These are phyloP conservation scores for Psettodes erumei DNA, from an alignment of 2,113 vertebrate species.

Conservation along the genomic window DNA sequence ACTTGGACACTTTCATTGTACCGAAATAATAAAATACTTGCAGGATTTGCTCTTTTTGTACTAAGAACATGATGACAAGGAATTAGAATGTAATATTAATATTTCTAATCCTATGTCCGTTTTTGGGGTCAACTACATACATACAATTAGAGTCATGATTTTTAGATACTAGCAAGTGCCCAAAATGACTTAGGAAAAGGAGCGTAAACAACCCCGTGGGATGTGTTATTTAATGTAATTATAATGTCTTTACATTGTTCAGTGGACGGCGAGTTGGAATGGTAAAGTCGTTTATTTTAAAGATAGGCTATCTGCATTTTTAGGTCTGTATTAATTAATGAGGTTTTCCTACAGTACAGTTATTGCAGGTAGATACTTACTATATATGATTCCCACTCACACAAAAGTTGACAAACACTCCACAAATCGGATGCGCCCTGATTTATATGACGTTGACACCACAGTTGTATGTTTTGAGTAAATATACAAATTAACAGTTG, in stretches of 20 bases:
- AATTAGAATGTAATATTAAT: slow-evolving; percentile 63
- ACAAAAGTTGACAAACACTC: not conserved
- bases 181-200: slow-evolving; percentile 44
- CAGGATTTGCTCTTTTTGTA: slow-evolving; percentile 58
- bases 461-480: not conserved
- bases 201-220: slow-evolving; percentile 25
- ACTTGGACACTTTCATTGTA: slow-evolving; percentile 58
- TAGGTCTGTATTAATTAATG: not conserved
- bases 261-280: not conserved
- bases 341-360: not conserved
- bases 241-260: slow-evolving; percentile 45
- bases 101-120: slow-evolving; percentile 56
- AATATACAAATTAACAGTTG: not conserved
- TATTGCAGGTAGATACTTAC: no score
- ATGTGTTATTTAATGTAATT: slow-evolving; percentile 49
- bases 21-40: slow-evolving; percentile 57
- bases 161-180: slow-evolving; percentile 50
- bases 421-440: not conserved
- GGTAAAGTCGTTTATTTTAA: slow-evolving; percentile 18
- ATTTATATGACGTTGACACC: not conserved
- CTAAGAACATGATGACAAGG: slow-evolving; percentile 55
- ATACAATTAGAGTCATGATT: slow-evolving; percentile 52
- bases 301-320: not conserved
- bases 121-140: slow-evolving; percentile 34
- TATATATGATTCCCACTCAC: not conserved